phyloP scores from a whole-genome alignment of 2,797 vertebrate species.

The Epinephelus awoara region DNA sequence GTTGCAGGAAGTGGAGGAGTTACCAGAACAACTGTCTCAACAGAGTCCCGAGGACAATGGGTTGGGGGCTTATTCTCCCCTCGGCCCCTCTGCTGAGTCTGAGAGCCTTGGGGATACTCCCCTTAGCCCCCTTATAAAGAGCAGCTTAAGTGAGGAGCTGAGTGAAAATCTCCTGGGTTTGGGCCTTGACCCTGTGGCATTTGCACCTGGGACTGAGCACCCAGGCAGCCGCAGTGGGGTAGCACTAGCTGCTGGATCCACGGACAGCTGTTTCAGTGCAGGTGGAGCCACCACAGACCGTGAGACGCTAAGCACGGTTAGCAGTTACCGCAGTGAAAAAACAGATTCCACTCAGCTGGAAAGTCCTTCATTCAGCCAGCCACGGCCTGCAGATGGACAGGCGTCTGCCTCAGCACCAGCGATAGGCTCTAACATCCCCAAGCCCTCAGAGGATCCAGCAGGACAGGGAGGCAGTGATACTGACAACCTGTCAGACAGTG shows the following conservation, averaged over 20 bases:
- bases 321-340: conserved; percentile 94
- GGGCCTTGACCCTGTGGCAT: conserved; percentile 88
- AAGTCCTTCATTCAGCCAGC: conserved; percentile 87
- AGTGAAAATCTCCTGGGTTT: conserved; percentile 91
- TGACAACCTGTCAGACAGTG: conserved; percentile 90
- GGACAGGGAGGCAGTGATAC: conserved; percentile 87
- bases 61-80: conserved; percentile 80
- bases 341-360: conserved; percentile 94
- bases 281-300: conserved; percentile 88
- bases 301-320: conserved; percentile 91
- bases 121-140: conserved; percentile 92
- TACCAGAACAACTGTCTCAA: conserved; percentile 66
- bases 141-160: conserved; percentile 91
- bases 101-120: conserved; percentile 90
- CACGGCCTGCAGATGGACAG: conserved; percentile 67
- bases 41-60: conserved; percentile 63
- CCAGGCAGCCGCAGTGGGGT: conserved; percentile 85
- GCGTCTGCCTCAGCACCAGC: conserved; percentile 67
- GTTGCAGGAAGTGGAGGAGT: conserved; percentile 63
- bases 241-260: conserved; percentile 88
- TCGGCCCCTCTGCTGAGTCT: conserved; percentile 86
- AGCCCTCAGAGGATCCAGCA: conserved; percentile 58
- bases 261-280: conserved; percentile 92
- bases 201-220: conserved; percentile 85
- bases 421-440: conserved; percentile 45